phyloP scores from a whole-genome alignment of 2,888 invertebrate species.

The Drosophila differens region DNA sequence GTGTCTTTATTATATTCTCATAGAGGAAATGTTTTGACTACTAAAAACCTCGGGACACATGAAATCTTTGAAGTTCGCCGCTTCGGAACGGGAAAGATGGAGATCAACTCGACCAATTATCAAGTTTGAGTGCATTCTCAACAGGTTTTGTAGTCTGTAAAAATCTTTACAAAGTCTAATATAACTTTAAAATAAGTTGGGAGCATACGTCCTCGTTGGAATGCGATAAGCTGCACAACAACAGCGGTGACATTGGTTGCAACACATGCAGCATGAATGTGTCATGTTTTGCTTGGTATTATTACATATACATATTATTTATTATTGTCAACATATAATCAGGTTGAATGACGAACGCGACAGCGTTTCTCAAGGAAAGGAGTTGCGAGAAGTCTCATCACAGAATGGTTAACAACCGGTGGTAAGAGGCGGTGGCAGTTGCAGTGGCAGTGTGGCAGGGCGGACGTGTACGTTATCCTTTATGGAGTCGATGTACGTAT shows the following conservation, averaged over 20 bases:
- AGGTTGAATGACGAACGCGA: conserved; percentile 61
- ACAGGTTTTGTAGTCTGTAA: not conserved
- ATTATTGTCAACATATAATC: conserved; percentile 66
- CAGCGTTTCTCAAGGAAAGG: conserved; percentile 34
- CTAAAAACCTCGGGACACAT: too few species aligned
- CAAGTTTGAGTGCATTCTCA: not conserved
- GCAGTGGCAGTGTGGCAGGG: conserved; percentile 6
- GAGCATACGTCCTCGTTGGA: not conserved
- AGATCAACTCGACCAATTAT: not conserved
- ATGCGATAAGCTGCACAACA: conserved; percentile 7
- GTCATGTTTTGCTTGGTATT: conserved; percentile 32
- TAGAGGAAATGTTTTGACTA: too few species aligned
- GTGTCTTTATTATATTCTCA: too few species aligned
- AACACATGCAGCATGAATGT: not conserved
- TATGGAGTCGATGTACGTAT: conserved; percentile 47
- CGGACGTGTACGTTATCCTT: conserved; percentile 41
- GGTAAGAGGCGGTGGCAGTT: conserved; percentile 3
- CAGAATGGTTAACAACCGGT: conserved; percentile 46
- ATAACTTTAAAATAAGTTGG: not conserved
- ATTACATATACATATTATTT: conserved; percentile 30
- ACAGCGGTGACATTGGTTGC: conserved; percentile 11
- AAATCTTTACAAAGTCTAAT: not conserved
- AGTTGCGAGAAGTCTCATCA: conserved; percentile 19
- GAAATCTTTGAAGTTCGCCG: too few species aligned
- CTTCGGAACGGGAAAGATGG: not conserved